Percentiles rank a stretch among this genome's conserved stretches.
Evolutionary conservation across 2,888 invertebrate genomes (phyloP).

Genomic region (Yponomeuta plumbellus): DNA sequence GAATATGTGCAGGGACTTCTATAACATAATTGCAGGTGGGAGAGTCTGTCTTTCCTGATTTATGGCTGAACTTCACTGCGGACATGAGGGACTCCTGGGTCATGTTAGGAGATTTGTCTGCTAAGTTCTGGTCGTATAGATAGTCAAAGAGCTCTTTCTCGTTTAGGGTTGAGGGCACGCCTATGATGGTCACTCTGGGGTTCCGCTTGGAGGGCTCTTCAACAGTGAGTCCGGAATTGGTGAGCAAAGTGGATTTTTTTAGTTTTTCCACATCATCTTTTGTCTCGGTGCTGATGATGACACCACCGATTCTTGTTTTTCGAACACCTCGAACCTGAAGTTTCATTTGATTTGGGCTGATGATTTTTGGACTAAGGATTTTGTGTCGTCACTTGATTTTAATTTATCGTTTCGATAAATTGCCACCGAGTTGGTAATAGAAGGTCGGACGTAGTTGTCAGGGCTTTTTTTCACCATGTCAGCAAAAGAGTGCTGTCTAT

Average conservation of each 20-base stretch:
- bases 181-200: background rate
- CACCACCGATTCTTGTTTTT: conserved; percentile 17
- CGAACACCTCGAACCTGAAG: conserved; percentile 14
- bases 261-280: conserved; percentile 17
- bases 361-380: background rate
- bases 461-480: too few species aligned
- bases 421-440: too few species aligned
- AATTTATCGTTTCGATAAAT: too few species aligned
- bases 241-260: background rate
- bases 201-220: background rate
- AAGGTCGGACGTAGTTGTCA: too few species aligned
- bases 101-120: background rate
- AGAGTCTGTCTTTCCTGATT: background rate
- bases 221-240: background rate
- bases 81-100: background rate
- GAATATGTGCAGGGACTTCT: background rate
- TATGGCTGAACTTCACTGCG: background rate
- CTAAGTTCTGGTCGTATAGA: background rate
- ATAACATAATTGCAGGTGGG: background rate
- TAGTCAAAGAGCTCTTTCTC: background rate
- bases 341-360: conserved; percentile 13
- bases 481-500: too few species aligned
- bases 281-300: conserved; percentile 18
- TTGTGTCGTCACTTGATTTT: too few species aligned
- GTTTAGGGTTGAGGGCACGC: background rate